Evolutionary conservation across 1,140 invertebrate genomes (phyloP).

Genomic region (Penaeus indicus): DNA sequence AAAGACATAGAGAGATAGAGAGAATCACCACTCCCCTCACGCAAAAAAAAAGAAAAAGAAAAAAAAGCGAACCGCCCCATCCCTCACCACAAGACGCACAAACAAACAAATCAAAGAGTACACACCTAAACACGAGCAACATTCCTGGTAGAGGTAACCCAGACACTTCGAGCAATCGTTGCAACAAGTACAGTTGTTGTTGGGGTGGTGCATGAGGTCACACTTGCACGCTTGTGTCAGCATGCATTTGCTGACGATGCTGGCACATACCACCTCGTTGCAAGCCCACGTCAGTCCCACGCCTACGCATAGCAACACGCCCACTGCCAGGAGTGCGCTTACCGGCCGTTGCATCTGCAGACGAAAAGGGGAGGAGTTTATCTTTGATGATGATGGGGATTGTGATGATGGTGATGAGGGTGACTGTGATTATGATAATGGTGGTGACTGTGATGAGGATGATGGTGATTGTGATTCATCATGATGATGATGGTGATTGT

Average conservation of each 20-base stretch:
- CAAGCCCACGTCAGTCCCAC: conserved; percentile 71
- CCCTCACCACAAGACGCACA: too few species aligned
- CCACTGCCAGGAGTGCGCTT: conserved; percentile 5
- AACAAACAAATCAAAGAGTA: conserved; percentile 29
- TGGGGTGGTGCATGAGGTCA: conserved; percentile 78
- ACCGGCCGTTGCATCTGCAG: too few species aligned
- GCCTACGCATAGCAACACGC: neutral
- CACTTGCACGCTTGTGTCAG: conserved; percentile 95
- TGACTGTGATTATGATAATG: too few species aligned
- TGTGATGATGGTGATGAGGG: too few species aligned
- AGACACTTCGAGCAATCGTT: conserved; percentile 92
- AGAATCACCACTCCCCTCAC: neutral
- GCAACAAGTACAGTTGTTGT: conserved; percentile 87
- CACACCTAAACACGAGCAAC: conserved; percentile 95
- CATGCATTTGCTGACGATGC: conserved; percentile 95
- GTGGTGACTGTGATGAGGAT: too few species aligned
- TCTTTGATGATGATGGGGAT: too few species aligned
- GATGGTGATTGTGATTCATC: too few species aligned
- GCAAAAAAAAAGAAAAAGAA: conserved; percentile 42
- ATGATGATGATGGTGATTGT: too few species aligned
- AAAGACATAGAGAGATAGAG: neutral
- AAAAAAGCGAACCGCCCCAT: neutral
- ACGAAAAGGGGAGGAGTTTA: too few species aligned
- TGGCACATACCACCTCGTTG: conserved; percentile 92
- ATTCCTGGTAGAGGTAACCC: conserved; percentile 86